Base-by-base conservation (phyloP, 2,797 vertebrate species). In the Notoglanidium macrostoma region DNA sequence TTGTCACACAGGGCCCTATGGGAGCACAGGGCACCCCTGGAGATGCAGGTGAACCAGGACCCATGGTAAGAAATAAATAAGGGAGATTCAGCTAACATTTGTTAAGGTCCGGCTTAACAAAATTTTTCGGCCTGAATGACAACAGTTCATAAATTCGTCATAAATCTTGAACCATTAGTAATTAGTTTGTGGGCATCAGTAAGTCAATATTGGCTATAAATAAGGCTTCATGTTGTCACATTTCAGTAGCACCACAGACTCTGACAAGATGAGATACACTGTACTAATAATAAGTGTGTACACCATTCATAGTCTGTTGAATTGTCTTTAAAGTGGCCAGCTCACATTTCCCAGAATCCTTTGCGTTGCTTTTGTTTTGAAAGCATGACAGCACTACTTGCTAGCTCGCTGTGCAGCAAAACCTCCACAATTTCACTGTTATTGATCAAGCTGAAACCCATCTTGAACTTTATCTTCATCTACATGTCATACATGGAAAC, bases 21-120 rank as follows among this genome's bases (percentile, higher is more conserved):
- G 98, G 98, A 57, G 96, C 95, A 32, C 89, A 96, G 88, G 98
- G 98, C 84, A 93, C 97, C 74, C 96, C 97, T 87, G 98, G 98
- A 91, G 98, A 99, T 68, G 90, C 91, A 65, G 98, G 98, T 73
- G 98, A 96, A 1, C 85, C 93, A 63, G 95, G 95, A 86, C 35
- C 7, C 0, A 94, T 95, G 95, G 95, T 96, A 85, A 46, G 89
- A 65, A 21, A 57, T 59, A n/a, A 77, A 73, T 44, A 8, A 12
- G 19, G 6, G 57, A 21, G 63, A 70, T 70, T 10, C 35, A 70
- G 3, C 7, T 40, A 72, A 21, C 44, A 72, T 72, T 72, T 72
- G 7, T 23, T 44, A 44, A 23, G 19, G 35, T 44, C 0, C 35
- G 10, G 35, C 35, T 68, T 5, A 35, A 9, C 35, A 35, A 23